Base-by-base conservation (phyloP, 2,797 vertebrate genomes). In the Tiaroga cobitis region DNA sequence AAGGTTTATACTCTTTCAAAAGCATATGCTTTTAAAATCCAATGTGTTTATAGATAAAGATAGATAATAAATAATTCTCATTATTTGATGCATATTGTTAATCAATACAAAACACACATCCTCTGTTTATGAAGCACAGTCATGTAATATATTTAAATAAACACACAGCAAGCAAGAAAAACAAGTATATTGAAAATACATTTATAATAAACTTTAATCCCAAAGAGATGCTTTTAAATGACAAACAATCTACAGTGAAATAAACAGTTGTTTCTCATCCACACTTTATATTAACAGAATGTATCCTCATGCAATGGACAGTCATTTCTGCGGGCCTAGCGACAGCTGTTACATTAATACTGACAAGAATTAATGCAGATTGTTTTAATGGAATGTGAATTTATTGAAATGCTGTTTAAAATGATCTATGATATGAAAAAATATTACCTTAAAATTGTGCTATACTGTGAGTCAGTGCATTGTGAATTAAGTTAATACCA, bases 401-500 rank as follows among this genome's bases (percentile, higher is more conserved):
- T 49, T 49, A 18, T 18, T 49, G 46, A 49, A 49, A 32, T 16
- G 4, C 34, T 26, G 2, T 78, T 61, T 26, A 26, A 77, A 61
- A 61, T 16, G 13, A 78, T 59, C 54, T 39, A 41, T 77, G n/a
- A 39, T 59, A 2, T 59, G 21, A 18, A n/a, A 78, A 61, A 37
- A 11, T 19, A 41, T 78, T 37, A 29, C n/a, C 37, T 78, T 78
- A 63, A 61, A 61, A 29, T 16, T 29, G 75, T 26, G 54, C n/a
- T 37, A n/a, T n/a, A 41, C 54, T 26, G 34, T 41, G 56, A 61
- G 37, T 41, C 46, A 21, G 51, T 54, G 37, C 76, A 78, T 78
- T 78, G 76, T 78, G 37, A 78, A 78, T 41, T 18, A 43, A 63
- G 56, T 78, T 63, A 43, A 78, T 63, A 29, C 54, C 56, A 78